Evolutionary conservation across 2,888 invertebrate genomes (phyloP), one percentile per base, ranked within the genome.

Genomic region (Dichetophora obliterata): DNA sequence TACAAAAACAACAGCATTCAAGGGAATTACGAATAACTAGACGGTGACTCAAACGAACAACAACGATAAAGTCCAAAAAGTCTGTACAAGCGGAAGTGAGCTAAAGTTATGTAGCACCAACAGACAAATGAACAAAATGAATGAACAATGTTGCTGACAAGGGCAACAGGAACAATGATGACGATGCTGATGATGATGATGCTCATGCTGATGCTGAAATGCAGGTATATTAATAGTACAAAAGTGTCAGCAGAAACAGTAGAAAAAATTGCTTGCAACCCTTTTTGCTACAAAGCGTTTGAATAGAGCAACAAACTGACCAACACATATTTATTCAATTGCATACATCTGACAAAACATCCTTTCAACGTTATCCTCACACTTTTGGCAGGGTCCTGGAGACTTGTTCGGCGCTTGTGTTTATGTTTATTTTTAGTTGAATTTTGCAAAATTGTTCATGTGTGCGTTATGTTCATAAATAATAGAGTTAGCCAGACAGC

Each of bases 381-480:
- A 22, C 27, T 27, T 59, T 27, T 59, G 14, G 27, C 59, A 59
- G 14, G 14, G 2, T 43, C 11, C 43, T 31, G 2, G 6, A n/a
- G 34, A 31, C 34, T 16, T 22, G 24, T 5, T 11, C 37, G n/a
- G 66, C 6, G n/a, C 19, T 48, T 22, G n/a, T 14, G 14, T 11
- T 16, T 31, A 43, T 71, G 37, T 37, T 71, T 59, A 43, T 43
- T 24, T 71, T 48, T 14, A 24, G 24, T 52, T 65, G 63, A 31
- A 71, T 71, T 71, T 37, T 22, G 6, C 43, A 75, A 71, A 80
- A 43, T 74, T 68, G 70, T 78, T 78, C 77, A 78, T 77, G 78
- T 77, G 65, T 75, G 78, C 78, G 74, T 78, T 74, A 78, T 80
- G 80, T 77, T 78, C 77, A 78, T 80, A 79, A 77, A 79, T 75